These are phyloP conservation scores for Lepidochrysops patricia DNA, from an alignment of 2,888 invertebrate species.

Conservation along the genomic window DNA sequence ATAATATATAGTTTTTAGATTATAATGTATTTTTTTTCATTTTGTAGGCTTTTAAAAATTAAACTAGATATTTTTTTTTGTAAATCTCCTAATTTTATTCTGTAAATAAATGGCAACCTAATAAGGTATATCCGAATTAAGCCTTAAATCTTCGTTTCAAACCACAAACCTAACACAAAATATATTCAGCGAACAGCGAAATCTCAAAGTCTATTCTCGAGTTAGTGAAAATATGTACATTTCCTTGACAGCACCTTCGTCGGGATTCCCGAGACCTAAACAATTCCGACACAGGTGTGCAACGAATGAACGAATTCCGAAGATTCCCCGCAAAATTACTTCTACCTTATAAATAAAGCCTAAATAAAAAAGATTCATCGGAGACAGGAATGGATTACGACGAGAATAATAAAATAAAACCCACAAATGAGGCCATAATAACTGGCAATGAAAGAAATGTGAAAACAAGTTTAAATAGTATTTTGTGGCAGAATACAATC, in stretches of 20 bases:
- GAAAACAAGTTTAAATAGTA: background rate
- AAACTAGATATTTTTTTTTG: no score
- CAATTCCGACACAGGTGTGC: background rate
- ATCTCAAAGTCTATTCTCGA: background rate
- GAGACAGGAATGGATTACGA: background rate
- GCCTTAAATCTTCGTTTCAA: no score
- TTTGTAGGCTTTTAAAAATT: no score
- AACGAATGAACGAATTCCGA: background rate
- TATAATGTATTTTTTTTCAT: no score
- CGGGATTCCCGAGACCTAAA: background rate
- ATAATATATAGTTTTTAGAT: no score
- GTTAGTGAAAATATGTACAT: background rate
- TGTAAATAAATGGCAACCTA: no score
- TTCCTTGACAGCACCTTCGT: background rate
- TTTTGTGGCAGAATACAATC: background rate
- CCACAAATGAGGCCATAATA: background rate
- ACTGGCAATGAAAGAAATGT: background rate
- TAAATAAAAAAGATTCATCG: background rate
- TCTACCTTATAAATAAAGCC: background rate
- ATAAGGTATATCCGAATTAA: no score
- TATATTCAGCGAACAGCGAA: no score
- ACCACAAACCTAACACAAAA: no score
- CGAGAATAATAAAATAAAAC: no score
- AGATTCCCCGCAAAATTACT: background rate
- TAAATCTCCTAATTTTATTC: no score